Evolutionary conservation across 2,888 invertebrate genomes (phyloP), one percentile per base, ranked within the genome.

Genomic region (Noctua fimbriata): DNA sequence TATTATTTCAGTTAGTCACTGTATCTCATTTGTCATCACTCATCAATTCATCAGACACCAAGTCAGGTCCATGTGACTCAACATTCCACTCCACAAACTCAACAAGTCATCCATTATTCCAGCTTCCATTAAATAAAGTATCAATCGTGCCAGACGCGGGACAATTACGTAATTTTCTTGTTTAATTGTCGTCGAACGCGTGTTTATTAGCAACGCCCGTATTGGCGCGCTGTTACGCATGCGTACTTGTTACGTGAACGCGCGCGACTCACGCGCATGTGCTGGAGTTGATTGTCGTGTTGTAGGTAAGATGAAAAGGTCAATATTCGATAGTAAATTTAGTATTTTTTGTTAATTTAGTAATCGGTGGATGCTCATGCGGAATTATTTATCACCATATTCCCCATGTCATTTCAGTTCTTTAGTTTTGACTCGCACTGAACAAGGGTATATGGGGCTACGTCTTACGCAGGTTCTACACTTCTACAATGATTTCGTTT

Each of bases 181-280:
- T 87, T 82, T 86, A 87, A 88, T 84, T 86, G 81, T 86, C 81
- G 81, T 71, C 47, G 69, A 58, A 66, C 76, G 79, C 85, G 77
- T 73, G 79, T 83, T 84, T 81, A 75, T 83, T 83, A 83, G 74
- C 81, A 76, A 73, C 78, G 79, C 79, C 78, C 77, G 73, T 82
- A 86, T 85, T 84, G 81, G 87, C 80, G 86, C 76, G 65, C 58
- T 85, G 85, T 89, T 89, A 87, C 84, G 89, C 87, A 86, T 85
- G 84, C 87, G 80, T 76, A 83, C 6, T 77, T 44, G 81, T 89
- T 89, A 88, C 86, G 87, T 86, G 86, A 88, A 63, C 66, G 79
- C 55, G 79, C 81, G 85, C 84, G 84, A 60, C 66, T 78, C 55
- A 77, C 80, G 85, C 84, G 84, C 87, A 78, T 71, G 47, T 77